These are phyloP conservation scores for Pelosia muscerda DNA, from an alignment of 2,888 invertebrate species.

Conservation along the genomic window DNA sequence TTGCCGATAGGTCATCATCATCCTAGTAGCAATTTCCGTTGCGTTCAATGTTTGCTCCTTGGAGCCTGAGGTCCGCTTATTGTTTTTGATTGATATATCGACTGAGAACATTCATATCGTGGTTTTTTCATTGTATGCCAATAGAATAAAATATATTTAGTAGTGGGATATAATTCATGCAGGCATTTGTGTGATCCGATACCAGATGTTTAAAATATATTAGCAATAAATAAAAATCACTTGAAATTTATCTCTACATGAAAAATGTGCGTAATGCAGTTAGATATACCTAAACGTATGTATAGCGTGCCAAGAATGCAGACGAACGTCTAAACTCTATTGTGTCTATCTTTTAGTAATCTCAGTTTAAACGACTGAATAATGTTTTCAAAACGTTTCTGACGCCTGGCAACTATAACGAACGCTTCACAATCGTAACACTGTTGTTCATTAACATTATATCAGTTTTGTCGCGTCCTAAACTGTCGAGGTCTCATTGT, in stretches of 20 bases:
- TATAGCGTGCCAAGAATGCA: conserved; percentile 38
- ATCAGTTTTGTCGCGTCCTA: conserved; percentile 60
- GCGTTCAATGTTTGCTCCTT: no score
- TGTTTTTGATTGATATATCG: no score
- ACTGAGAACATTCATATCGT: neutral
- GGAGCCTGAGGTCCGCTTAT: no score
- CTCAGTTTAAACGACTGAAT: conserved; percentile 5
- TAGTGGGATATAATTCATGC: neutral
- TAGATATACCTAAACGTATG: conserved; percentile 6
- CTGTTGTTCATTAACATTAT: conserved; percentile 52
- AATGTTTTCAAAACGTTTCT: conserved; percentile 46
- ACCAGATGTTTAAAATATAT: conserved; percentile 1
- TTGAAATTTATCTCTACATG: neutral
- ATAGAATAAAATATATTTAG: neutral
- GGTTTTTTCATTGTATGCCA: neutral
- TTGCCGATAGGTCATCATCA: no score
- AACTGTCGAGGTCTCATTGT: conserved; percentile 61
- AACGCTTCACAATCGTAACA: conserved; percentile 61
- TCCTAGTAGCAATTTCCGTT: no score
- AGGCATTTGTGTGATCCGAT: neutral
- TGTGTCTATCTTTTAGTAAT: conserved; percentile 1
- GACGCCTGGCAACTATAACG: conserved; percentile 55
- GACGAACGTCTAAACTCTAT: conserved; percentile 3
- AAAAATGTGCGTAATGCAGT: conserved; percentile 28
- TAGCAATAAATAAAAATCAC: conserved; percentile 2